Base-by-base conservation (phyloP, 2,888 invertebrate genomes). In the Tridacna crocea region DNA sequence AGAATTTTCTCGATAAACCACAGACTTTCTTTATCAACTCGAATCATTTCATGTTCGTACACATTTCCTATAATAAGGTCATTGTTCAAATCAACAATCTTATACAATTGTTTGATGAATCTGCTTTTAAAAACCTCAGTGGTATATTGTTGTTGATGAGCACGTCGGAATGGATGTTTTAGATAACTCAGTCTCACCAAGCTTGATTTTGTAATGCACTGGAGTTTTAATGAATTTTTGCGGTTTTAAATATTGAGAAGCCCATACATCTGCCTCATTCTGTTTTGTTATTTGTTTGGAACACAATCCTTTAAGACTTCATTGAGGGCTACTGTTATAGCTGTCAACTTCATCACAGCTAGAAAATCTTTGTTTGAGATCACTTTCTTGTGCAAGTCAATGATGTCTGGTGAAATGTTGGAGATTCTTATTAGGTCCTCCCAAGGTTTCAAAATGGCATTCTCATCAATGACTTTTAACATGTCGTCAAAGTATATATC, bases 1-100 rank as follows among this genome's bases (percentile, higher is more conserved):
- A 84, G 60, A 58, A 76, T 72, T 68, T 76, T 72, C 72, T 84
- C 84, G 61, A 84, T 76, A 65, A 61, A 81, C 84, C 84, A 84
- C 47, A 84, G n/a, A 76, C 79, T 84, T 36, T 79, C 80, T 70
- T 80, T 79, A 61, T 84, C 36, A 3, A 80, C 79, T 24, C 17
- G 27, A 26, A 73, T 75, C 12, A 84, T 75, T 75, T 84, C 83
- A 48, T 78, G 22, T 55, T 78, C 75, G 24, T 78, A 60, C 6
- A 79, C 66, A 75, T 72, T 72, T 2, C 83, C 72, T 65, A 24
- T 61, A 22, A 80, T 79, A 3, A 75, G 63, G 17, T 80, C 66
- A 26, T 74, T 75, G n/a, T 81, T 84, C 36, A 78, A 72, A 46
- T 80, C 84, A 61, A 68, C 48, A 10, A 80, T 60, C 60, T 80